Evolutionary conservation across 2,797 vertebrate genomes (phyloP).

Genomic region (Megalops cyprinoides): DNA sequence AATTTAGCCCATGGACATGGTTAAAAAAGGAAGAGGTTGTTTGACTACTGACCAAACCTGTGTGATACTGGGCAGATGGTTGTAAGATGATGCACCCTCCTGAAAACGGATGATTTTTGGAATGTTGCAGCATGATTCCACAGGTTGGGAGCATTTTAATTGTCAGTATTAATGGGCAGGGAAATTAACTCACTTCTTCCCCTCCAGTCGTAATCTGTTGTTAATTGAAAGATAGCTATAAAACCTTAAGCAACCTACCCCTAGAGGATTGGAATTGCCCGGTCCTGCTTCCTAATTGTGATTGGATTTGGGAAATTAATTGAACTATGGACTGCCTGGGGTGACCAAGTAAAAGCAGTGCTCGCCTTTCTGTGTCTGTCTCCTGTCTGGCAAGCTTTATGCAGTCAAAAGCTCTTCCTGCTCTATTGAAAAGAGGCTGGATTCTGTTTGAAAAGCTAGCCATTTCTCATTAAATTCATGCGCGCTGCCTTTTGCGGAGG

Average conservation of each 20-base stretch:
- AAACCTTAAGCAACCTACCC: conserved; percentile 60
- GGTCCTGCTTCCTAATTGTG: conserved; percentile 60
- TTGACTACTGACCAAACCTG: no score
- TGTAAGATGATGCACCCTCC: background rate
- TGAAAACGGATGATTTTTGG: background rate
- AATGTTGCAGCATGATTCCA: background rate
- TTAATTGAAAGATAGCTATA: conserved; percentile 71
- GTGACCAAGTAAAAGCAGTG: conserved; percentile 32
- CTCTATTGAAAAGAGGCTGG: conserved; percentile 6
- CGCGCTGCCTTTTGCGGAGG: conserved; percentile 24
- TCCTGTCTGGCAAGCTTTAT: background rate
- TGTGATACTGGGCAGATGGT: no score
- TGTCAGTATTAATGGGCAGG: conserved; percentile 55
- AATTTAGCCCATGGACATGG: no score
- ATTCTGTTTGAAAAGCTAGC: background rate
- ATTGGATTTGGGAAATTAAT: conserved; percentile 64
- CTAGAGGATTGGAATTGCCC: conserved; percentile 66
- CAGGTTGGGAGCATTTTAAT: background rate
- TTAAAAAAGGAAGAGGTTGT: no score
- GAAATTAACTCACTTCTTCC: conserved; percentile 71
- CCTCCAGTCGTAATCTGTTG: conserved; percentile 71
- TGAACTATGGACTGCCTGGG: conserved; percentile 52
- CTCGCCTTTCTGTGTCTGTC: background rate
- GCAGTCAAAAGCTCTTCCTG: background rate
- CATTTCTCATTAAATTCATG: conserved; percentile 13